Evolutionary conservation across 2,113 vertebrate genomes (phyloP).

Genomic region (Mystacornis crossleyi): DNA sequence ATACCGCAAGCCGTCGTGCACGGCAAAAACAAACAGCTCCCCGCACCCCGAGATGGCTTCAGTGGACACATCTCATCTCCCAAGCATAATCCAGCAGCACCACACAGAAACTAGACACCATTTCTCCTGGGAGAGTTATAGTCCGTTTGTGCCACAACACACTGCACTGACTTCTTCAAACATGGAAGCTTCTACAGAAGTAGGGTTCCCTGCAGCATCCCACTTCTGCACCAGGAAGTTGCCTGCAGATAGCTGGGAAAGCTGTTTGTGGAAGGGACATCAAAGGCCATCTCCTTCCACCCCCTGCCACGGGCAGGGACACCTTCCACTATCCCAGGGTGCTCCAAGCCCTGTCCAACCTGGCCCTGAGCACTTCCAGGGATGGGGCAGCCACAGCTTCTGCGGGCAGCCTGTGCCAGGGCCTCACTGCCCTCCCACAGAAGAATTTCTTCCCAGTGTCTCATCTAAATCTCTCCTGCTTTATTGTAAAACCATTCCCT

Average conservation of each 20-base stretch:
- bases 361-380: neutral
- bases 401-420: neutral
- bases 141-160: neutral
- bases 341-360: neutral
- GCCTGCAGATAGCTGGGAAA: neutral
- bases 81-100: neutral
- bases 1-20: neutral
- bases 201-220: neutral
- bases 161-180: neutral
- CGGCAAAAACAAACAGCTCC: neutral
- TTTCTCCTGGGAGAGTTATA: neutral
- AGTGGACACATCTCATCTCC: neutral
- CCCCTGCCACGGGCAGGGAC: neutral
- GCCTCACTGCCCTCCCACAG: accelerated
- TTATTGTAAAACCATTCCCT: neutral
- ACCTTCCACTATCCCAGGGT: accelerated
- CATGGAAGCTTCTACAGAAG: neutral
- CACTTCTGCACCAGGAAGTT: neutral
- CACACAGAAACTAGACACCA: neutral
- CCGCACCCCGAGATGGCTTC: neutral
- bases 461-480: neutral
- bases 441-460: neutral
- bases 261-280: neutral
- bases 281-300: neutral
- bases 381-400: neutral